Evolutionary conservation across 2,113 vertebrate species (phyloP), one percentile per base, ranked within the genome.

Genomic region (Hyperoodon ampullatus): DNA sequence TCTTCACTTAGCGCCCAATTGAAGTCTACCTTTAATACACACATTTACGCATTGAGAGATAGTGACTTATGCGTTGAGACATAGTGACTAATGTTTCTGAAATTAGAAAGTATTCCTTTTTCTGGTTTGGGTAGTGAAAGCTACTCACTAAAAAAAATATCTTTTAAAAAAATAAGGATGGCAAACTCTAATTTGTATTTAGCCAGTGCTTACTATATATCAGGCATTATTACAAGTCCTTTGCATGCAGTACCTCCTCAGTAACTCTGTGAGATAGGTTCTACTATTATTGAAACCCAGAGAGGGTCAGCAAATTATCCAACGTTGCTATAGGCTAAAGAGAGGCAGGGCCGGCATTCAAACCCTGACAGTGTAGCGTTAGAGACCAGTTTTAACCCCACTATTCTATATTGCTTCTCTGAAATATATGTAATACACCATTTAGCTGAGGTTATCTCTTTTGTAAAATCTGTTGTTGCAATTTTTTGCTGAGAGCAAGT

Each of bases 51-150:
- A 63, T 5, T 83, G 63, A 35, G 88, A 92, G 21, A 63, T 47
- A 94, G 70, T 13, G 26, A 42, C 7, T 91, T 47, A 50, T 87
- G 24, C 24, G 53, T 5, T 83, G 68, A 35, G 88, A 92, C 24
- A 58, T 47, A 94, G 70, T 13, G 26, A 42, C 6, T 91, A n/a
- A 35, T 47, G 0, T 47, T 30, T 87, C 89, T 58, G 30, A 65
- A 77, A 66, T 71, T 55, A 21, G 80, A 78, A 94, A 86, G 4
- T 47, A 77, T 44, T 68, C 0, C 1, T 6, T 82, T 97, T 94
- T 81, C 30, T 87, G 10, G 28, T 63, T 95, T 83, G 58, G 39
- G 58, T 93, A 83, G 11, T 90, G 39, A 87, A 95, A 94, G 13
- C 5, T 60, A 77, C 19, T 74, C 5, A 63, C 6, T 28, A 61